Evolutionary conservation across 2,113 vertebrate genomes (phyloP).

Genomic region (Tonatia bakeri): DNA sequence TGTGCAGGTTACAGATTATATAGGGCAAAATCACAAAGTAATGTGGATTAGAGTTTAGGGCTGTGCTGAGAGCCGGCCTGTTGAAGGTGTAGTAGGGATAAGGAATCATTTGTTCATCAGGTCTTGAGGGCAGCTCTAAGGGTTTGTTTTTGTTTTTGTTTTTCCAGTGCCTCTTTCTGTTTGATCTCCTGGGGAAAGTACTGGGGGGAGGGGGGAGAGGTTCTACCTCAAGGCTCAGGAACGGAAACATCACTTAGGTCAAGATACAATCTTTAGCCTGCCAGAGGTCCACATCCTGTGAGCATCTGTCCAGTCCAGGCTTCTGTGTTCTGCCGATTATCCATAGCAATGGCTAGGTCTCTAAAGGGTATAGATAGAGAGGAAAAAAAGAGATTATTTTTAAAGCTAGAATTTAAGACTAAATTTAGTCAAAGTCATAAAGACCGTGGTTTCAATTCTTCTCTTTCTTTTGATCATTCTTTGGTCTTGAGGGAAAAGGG

Average conservation of each 20-base stretch:
- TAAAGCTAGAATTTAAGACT: background rate
- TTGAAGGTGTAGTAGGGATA: background rate
- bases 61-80: background rate
- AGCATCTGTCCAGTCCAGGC: background rate
- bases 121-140: background rate
- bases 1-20: background rate
- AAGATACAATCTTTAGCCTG: background rate
- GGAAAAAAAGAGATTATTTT: background rate
- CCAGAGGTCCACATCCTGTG: background rate
- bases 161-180: background rate
- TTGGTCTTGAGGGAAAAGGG: background rate
- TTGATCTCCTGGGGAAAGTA: background rate
- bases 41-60: background rate
- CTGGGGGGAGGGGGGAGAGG: too few species aligned
- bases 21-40: background rate
- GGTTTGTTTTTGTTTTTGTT: background rate
- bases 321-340: background rate
- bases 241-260: background rate
- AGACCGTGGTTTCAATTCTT: background rate
- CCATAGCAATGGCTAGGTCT: background rate
- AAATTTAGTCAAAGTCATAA: background rate
- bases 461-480: background rate
- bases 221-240: background rate
- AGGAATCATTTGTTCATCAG: background rate
- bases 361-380: background rate